Conservation (phyloP, 2,113 vertebrate species). For the Ictalurus punctatus region DNA sequence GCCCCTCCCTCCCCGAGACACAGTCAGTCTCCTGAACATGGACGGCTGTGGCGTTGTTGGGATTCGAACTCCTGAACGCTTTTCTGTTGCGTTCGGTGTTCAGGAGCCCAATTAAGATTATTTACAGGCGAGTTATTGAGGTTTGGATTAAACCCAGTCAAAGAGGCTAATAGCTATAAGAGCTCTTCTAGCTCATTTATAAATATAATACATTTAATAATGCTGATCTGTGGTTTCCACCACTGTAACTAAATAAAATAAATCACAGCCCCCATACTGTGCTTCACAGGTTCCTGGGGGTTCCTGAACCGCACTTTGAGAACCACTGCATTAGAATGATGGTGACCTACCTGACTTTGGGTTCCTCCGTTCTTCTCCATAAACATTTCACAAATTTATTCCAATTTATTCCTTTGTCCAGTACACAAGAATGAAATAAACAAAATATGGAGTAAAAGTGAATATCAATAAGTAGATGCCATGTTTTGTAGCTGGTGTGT, state of each 20-base stretch:
- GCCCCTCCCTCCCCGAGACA: too few relatives aligned
- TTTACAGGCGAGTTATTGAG: background rate
- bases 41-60: too few relatives aligned
- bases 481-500: background rate
- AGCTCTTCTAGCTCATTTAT: background rate
- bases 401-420: background rate
- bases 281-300: background rate
- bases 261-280: background rate
- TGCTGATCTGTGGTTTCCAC: background rate
- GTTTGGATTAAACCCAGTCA: background rate
- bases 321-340: background rate
- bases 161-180: background rate
- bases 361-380: background rate
- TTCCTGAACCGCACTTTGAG: background rate
- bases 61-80: too few relatives aligned
- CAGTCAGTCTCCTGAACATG: too few relatives aligned
- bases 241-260: too few relatives aligned
- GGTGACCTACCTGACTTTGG: background rate
- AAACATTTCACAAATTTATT: background rate
- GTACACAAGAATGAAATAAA: background rate
- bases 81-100: too few relatives aligned
- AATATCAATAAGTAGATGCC: too few relatives aligned
- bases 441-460: background rate
- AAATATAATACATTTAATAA: too few relatives aligned
- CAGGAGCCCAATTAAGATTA: too few relatives aligned